These are phyloP conservation scores for Hylaeus anthracinus DNA, from an alignment of 1,140 invertebrate species.

Conservation along the genomic window DNA sequence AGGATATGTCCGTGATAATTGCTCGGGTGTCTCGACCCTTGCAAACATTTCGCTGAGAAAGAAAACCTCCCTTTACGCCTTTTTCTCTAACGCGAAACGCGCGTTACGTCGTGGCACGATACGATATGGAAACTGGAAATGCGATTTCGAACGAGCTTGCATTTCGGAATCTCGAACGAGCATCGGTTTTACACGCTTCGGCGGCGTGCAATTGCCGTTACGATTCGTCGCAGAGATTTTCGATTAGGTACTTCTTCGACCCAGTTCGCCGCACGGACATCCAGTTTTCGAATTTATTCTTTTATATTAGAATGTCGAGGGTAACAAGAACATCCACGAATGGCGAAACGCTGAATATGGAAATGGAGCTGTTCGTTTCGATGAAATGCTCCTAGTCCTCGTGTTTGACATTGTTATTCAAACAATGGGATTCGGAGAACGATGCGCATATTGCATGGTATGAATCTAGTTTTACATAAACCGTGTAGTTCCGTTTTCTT, in stretches of 20 bases:
- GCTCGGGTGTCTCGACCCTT: neutral
- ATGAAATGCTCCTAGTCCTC: neutral
- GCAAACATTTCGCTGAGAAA: neutral
- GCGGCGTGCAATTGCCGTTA: no score
- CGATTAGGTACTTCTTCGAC: conserved; percentile 19
- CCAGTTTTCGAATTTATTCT: neutral
- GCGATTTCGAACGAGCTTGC: neutral
- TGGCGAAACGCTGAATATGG: neutral
- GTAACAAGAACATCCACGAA: neutral
- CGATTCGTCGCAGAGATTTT: neutral
- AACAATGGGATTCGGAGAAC: neutral
- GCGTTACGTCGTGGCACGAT: no score
- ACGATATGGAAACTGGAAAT: neutral
- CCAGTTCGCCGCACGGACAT: neutral
- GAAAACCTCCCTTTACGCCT: neutral
- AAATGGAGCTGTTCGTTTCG: neutral
- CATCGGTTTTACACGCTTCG: neutral
- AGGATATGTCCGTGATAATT: conserved; percentile 4
- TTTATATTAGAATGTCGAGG: neutral
- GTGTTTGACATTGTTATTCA: neutral
- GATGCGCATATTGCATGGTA: no score
- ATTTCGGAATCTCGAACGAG: neutral
- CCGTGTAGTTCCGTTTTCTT: no score
- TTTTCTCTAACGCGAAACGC: neutral
- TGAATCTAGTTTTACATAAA: no score